Conservation (phyloP, 2,113 vertebrate species). For the Cheilinus undulatus region DNA sequence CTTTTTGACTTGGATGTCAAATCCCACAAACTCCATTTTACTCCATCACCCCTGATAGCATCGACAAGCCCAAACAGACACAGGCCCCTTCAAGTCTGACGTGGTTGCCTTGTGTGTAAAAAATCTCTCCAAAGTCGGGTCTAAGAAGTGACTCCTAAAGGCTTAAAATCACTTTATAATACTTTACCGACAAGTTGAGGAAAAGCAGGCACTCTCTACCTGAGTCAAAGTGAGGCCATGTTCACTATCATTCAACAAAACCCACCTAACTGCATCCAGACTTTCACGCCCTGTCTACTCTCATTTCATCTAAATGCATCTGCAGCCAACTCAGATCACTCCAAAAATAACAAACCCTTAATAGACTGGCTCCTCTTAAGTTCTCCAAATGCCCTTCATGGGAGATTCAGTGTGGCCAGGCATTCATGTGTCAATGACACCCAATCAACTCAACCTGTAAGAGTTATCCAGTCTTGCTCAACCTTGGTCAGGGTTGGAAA, state of each 20-base stretch:
- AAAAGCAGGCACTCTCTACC: conserved; percentile 52
- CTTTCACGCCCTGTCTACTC: conserved; percentile 55
- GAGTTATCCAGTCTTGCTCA: background rate
- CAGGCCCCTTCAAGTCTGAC: conserved; percentile 45
- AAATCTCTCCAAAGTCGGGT: conserved; percentile 10
- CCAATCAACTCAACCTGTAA: background rate
- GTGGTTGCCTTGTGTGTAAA: conserved; percentile 13
- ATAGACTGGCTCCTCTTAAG: background rate
- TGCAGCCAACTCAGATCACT: conserved; percentile 28
- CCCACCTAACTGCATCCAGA: conserved; percentile 71
- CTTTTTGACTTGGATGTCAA: conserved; percentile 22
- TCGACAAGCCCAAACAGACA: conserved; percentile 42
- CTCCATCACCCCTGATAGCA: conserved; percentile 51
- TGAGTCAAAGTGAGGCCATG: conserved; percentile 50
- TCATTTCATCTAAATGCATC: conserved; percentile 56
- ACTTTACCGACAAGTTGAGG: conserved; percentile 39
- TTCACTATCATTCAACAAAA: conserved; percentile 42
- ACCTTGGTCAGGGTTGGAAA: too few relatives aligned
- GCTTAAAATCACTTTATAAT: conserved; percentile 37
- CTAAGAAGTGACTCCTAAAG: conserved; percentile 36
- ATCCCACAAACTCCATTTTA: conserved; percentile 39
- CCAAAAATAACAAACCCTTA: conserved; percentile 11
- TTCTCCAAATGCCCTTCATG: background rate
- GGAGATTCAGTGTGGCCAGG: background rate
- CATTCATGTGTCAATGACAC: background rate